Conservation (phyloP, 2,113 vertebrate species). For the Lynx canadensis region DNA sequence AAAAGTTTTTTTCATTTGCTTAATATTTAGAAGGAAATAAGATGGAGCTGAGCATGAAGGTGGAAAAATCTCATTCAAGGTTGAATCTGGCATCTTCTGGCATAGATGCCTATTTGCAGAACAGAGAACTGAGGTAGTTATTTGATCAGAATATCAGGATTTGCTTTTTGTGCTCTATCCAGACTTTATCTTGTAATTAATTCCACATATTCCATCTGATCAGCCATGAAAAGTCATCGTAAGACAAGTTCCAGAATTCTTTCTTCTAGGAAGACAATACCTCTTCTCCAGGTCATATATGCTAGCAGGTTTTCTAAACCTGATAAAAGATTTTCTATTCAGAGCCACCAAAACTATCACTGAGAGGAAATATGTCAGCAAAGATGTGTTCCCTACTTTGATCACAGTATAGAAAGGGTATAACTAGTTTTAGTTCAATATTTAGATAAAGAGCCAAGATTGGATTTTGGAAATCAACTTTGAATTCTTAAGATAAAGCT, state of each 20-base stretch:
- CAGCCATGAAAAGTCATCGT: background rate
- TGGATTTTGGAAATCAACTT: conserved; percentile 36
- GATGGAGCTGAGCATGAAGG: background rate
- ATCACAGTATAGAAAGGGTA: background rate
- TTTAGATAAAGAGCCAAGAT: background rate
- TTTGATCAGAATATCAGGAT: background rate
- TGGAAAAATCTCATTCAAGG: background rate
- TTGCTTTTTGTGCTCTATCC: background rate
- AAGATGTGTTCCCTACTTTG: background rate
- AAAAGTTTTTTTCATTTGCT: background rate
- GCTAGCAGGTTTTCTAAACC: background rate
- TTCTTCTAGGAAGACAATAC: background rate
- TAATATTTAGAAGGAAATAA: background rate
- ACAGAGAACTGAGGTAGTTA: background rate
- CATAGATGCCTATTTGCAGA: background rate
- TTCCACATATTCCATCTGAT: background rate
- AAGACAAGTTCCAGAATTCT: background rate
- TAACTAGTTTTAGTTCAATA: background rate
- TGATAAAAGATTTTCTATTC: background rate
- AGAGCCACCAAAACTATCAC: background rate
- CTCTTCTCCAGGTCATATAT: background rate
- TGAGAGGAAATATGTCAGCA: background rate
- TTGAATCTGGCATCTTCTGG: background rate
- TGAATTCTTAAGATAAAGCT: background rate
- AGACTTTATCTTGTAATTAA: background rate